These are phyloP conservation scores for Anthopleura xanthogrammica DNA, from an alignment of 92 coral and sea anemone species.

Conservation along the genomic window DNA sequence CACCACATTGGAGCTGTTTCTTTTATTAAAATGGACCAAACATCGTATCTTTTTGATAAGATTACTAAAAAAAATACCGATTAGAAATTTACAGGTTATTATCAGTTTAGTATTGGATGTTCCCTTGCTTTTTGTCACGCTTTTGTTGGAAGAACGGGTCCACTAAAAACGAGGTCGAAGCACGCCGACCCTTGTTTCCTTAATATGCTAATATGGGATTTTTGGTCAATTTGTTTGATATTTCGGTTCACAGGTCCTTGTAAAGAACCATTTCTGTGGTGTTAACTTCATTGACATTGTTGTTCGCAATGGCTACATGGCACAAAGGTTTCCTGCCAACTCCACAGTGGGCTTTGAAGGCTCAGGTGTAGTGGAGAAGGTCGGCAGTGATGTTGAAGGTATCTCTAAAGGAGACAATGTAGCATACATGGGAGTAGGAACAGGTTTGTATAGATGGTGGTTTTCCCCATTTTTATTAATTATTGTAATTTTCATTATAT, in stretches of 20 bases:
- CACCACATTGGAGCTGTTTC: no score
- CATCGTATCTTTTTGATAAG: no score
- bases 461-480: no score
- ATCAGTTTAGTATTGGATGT: no score
- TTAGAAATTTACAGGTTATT: no score
- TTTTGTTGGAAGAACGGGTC: no score
- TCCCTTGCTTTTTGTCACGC: no score
- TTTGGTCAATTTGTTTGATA: neutral
- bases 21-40: no score
- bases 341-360: conserved; percentile 62
- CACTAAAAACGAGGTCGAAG: no score
- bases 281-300: conserved; percentile 61
- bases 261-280: conserved; percentile 67
- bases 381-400: conserved; percentile 64
- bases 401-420: conserved; percentile 67
- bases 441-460: conserved; percentile 32
- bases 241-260: conserved; percentile 37
- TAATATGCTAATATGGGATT: neutral
- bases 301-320: conserved; percentile 42
- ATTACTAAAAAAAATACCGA: no score
- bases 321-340: neutral
- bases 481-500: no score
- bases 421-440: conserved; percentile 58
- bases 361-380: conserved; percentile 73
- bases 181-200: no score